Evolutionary conservation across 2,113 vertebrate genomes (phyloP), one percentile per base, ranked within the genome.

Genomic region (Antechinus stuartii): DNA sequence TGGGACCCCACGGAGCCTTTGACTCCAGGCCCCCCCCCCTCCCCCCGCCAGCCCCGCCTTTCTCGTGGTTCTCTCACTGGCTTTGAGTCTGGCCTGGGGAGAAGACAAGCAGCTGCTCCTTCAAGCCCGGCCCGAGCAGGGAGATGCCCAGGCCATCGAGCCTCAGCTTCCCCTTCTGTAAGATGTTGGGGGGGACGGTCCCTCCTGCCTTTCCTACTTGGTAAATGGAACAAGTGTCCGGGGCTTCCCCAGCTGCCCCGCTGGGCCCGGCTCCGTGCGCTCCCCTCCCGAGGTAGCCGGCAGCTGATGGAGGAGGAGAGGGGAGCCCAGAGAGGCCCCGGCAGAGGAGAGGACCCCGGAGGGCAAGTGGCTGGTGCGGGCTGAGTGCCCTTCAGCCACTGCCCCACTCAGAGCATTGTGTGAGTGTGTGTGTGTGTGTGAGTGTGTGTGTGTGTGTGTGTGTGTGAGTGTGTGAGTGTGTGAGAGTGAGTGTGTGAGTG

Each of bases 311-410:
- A 93, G 52, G 89, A 56, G 56, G 23, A 52, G 57, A 91, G 2
- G 25, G 61, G 56, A 10, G 30, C 19, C 3, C 47, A 52, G 46
- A 89, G 11, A 54, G 55, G 53, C 9, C 10, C 53, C 49, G 19
- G 30, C 35, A 11, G 56, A 57, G 26, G 24, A 57, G 22, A 27
- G 91, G 89, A n/a, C 57, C 93, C 55, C 25, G 27, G 30, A 12
- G 55, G 55, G 5, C 26, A 11, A 30, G 57, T 30, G 10, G 27
- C 9, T 0, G 16, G 61, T 35, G 35, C 49, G 19, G 90, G 57
- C 93, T 92, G 35, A 55, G 89, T 93, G 97, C 97, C 95, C 96
- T 97, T 97, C 96, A 93, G 89, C 42, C 42, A 42, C 30, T 9
- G 76, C 12, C 14, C 92, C 47, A 92, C 95, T 76, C 91, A 61